phyloP scores from a whole-genome alignment of 1,140 invertebrate genomes.

The Drosophila nigromelanica region DNA sequence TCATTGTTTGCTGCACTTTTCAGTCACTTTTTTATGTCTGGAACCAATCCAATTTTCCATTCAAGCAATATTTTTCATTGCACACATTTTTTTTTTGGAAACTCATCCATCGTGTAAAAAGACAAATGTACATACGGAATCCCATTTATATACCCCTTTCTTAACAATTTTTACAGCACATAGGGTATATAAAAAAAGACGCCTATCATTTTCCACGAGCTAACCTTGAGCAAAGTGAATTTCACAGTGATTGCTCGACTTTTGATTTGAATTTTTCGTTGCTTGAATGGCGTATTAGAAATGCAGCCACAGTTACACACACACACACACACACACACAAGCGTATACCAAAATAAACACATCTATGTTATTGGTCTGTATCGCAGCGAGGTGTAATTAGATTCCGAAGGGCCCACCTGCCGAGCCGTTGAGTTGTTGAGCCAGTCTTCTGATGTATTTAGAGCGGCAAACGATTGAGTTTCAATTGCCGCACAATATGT shows the following conservation, averaged over 20 bases:
- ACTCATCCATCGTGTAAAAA: too few relatives aligned
- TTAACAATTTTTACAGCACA: background rate
- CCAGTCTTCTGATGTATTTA: slow-evolving; percentile 62
- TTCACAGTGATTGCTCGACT: slow-evolving; percentile 35
- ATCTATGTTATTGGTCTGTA: slow-evolving; percentile 25
- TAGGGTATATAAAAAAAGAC: slow-evolving; percentile 17
- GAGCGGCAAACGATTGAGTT: slow-evolving; percentile 34
- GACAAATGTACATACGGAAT: too few relatives aligned
- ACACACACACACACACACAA: slow-evolving; percentile 1
- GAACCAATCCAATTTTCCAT: too few relatives aligned
- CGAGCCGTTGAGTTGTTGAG: slow-evolving; percentile 15
- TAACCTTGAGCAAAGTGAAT: slow-evolving; percentile 70
- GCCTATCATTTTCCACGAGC: slow-evolving; percentile 68
- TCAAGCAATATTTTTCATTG: too few relatives aligned
- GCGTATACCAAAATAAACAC: slow-evolving; percentile 10
- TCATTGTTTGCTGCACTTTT: too few relatives aligned
- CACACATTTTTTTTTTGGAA: too few relatives aligned
- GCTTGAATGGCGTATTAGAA: slow-evolving; percentile 6
- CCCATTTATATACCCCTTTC: background rate
- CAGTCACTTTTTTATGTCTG: too few relatives aligned
- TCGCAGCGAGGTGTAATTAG: slow-evolving; percentile 24
- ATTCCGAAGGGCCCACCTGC: slow-evolving; percentile 34
- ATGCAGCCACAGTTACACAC: slow-evolving; percentile 17
- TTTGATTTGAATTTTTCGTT: slow-evolving; percentile 40
- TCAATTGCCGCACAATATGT: slow-evolving; percentile 66